Conservation (phyloP, 2,113 vertebrate genomes). For the Tragulus kanchil region DNA sequence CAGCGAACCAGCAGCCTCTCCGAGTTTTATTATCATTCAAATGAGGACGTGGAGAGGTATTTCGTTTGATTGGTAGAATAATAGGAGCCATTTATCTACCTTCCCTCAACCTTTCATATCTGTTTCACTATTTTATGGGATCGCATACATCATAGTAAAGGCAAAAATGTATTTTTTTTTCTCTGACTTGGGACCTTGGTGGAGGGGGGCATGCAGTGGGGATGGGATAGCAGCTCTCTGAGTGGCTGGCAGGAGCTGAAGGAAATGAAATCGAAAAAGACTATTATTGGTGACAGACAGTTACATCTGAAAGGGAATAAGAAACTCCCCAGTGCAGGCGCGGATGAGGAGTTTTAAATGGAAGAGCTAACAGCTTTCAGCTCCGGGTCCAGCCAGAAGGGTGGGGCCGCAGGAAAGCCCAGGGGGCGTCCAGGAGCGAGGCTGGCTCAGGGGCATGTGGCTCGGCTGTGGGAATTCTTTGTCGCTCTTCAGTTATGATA, state of each 20-base stretch:
- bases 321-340: slow-evolving; percentile 66
- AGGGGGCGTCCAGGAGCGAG: background rate
- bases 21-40: slow-evolving; percentile 94
- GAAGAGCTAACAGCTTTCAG: slow-evolving; percentile 64
- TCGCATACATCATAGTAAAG: slow-evolving; percentile 94
- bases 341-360: slow-evolving; percentile 70
- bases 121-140: slow-evolving; percentile 94
- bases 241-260: slow-evolving; percentile 72
- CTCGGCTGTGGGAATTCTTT: slow-evolving; percentile 44
- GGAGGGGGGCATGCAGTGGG: slow-evolving; percentile 26
- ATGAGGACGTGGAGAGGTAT: slow-evolving; percentile 93
- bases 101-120: slow-evolving; percentile 95
- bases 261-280: slow-evolving; percentile 83
- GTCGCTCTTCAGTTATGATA: slow-evolving; percentile 64
- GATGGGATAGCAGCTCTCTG: slow-evolving; percentile 28
- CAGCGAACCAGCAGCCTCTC: slow-evolving; percentile 86
- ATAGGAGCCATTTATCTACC: slow-evolving; percentile 95
- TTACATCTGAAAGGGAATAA: slow-evolving; percentile 74
- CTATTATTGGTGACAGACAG: slow-evolving; percentile 85
- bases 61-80: slow-evolving; percentile 96
- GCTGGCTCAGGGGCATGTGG: background rate
- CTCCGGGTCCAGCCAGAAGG: background rate
- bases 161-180: slow-evolving; percentile 93
- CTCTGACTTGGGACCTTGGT: slow-evolving; percentile 73
- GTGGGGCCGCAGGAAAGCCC: background rate